phyloP scores from a whole-genome alignment of 1,140 invertebrate species.

The Cryptotermes secundus region DNA sequence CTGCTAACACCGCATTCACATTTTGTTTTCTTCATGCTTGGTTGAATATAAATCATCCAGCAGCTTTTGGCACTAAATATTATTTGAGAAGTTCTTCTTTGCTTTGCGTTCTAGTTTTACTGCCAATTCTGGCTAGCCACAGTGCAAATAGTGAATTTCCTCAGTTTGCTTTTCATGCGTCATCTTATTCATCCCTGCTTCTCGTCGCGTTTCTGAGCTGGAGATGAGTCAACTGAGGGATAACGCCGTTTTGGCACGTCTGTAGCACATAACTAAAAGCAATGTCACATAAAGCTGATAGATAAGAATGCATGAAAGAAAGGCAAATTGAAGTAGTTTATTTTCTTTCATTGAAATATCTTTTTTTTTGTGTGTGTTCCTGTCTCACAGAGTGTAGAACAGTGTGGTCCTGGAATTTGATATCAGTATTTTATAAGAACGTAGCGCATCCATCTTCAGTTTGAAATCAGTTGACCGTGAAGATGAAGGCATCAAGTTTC shows the following conservation, averaged over 20 bases:
- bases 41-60: not conserved
- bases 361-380: no score
- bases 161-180: not conserved
- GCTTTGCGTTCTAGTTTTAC: not conserved
- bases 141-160: not conserved
- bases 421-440: no score
- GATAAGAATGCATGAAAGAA: not conserved
- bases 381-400: no score
- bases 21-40: no score
- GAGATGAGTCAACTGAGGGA: not conserved
- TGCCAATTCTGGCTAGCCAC: not conserved
- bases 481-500: no score
- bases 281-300: not conserved
- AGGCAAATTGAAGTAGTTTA: not conserved
- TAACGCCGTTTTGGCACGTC: not conserved
- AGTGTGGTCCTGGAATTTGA: no score
- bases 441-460: no score
- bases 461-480: no score
- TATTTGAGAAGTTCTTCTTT: not conserved
- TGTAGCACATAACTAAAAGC: not conserved
- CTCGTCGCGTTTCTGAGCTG: not conserved
- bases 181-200: not conserved
- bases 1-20: no score
- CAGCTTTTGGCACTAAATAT: not conserved
- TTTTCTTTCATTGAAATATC: not conserved